Evolutionary conservation across 2,888 invertebrate genomes (phyloP).

Genomic region (Cyaniris semiargus): DNA sequence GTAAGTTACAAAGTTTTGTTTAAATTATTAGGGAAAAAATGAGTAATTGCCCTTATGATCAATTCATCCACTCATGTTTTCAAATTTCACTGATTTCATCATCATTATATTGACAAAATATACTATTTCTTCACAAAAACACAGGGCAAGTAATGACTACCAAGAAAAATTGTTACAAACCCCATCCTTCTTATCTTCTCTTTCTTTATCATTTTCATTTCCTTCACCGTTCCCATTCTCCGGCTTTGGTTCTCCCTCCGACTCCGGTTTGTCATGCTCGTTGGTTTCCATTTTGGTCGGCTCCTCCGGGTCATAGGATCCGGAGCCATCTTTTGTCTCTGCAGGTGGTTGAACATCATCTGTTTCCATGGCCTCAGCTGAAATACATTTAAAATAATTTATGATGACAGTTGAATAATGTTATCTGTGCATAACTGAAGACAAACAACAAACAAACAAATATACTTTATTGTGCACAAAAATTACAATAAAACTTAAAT

Average conservation of each 20-base stretch:
- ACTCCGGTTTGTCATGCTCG: slow-evolving; percentile 43
- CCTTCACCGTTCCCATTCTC: slow-evolving; percentile 41
- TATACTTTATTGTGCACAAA: too few relatives aligned
- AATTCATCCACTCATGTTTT: too few relatives aligned
- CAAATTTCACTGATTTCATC: too few relatives aligned
- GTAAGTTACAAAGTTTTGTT: too few relatives aligned
- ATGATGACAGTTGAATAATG: too few relatives aligned
- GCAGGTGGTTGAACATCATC: neutral
- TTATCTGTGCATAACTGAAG: too few relatives aligned
- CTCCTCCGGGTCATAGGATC: neutral
- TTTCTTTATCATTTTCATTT: slow-evolving; percentile 36
- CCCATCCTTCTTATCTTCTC: slow-evolving; percentile 29
- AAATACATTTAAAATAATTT: neutral
- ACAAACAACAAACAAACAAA: too few relatives aligned
- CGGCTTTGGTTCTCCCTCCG: slow-evolving; percentile 32
- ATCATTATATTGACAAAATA: too few relatives aligned
- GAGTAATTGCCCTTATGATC: too few relatives aligned
- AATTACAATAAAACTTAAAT: too few relatives aligned
- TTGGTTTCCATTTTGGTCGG: slow-evolving; percentile 40
- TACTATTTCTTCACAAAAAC: too few relatives aligned
- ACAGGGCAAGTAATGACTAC: neutral
- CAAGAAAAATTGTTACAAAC: neutral
- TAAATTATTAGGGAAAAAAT: too few relatives aligned
- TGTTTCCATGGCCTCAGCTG: slow-evolving; percentile 22
- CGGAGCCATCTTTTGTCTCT: neutral